Evolutionary conservation across 2,113 vertebrate species (phyloP).

Genomic region (Trogon melanurus): DNA sequence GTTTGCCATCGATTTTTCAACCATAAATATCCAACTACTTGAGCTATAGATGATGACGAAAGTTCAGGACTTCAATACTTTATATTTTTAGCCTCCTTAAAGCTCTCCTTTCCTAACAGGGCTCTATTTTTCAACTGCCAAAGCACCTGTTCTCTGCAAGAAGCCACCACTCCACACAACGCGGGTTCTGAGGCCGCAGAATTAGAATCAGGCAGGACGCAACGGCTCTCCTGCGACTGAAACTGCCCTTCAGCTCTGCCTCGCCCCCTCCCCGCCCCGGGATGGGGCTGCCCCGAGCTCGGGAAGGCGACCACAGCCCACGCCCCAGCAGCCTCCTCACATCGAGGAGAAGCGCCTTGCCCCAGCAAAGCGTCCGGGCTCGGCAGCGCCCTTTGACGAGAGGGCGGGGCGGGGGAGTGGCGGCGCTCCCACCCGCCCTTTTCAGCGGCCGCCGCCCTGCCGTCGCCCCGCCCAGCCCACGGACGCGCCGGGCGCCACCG

Average conservation of each 20-base stretch:
- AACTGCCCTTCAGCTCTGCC: background rate
- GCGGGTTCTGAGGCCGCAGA: background rate
- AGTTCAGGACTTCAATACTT: background rate
- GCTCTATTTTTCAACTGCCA: background rate
- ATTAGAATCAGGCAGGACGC: background rate
- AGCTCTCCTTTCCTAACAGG: background rate
- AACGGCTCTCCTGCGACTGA: accelerated
- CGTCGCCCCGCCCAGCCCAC: background rate
- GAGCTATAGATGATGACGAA: background rate
- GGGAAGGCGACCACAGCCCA: too few relatives aligned
- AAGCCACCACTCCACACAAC: background rate
- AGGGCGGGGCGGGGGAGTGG: background rate
- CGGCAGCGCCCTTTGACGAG: too few relatives aligned
- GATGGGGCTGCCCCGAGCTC: accelerated
- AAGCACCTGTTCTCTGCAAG: background rate
- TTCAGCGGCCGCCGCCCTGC: too few relatives aligned
- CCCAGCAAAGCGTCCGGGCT: too few relatives aligned
- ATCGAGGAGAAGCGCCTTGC: background rate
- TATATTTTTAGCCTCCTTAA: background rate
- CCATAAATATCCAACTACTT: background rate
- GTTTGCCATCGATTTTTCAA: background rate
- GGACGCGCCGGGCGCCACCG: accelerated
- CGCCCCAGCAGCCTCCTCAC: background rate
- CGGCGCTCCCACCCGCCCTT: too few relatives aligned
- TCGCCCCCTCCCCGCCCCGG: too few relatives aligned